Evolutionary conservation across 2,797 vertebrate genomes (phyloP), one percentile per base, ranked within the genome.

Genomic region (Ptychobarbus kaznakovi): DNA sequence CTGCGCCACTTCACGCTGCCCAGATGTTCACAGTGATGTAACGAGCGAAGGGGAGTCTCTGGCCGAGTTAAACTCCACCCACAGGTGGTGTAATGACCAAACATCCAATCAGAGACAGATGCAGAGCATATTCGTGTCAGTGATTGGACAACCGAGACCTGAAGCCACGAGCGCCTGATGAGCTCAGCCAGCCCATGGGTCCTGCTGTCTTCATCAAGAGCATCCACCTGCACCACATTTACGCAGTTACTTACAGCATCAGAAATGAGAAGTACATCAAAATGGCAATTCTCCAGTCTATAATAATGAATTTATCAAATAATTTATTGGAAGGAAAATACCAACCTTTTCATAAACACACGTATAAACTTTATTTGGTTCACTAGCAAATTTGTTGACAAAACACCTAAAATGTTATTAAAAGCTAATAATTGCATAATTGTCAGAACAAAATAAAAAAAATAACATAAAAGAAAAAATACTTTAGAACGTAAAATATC

Each of bases 81-180:
- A 91, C 85, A 90, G 81, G 65, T 0, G 1, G 25, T 15, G 25
- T 12, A 51, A 81, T 6, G 18, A 40, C 15, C 1, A 2, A 25
- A 15, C 3, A 16, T 10, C 89, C 84, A 90, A 87, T 88, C 84
- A 84, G 44, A 44, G 28, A 22, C 38, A 8, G 35, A n/a, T 3
- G 1, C 25, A 18, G 5, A 1, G 2, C 10, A 53, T 0, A 0
- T 6, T 42, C 13, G 0, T 18, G 8, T 66, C n/a, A 72, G 51
- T 83, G 89, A 87, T 90, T 90, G 86, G 89, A 80, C 53, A 82
- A 72, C 4, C 6, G 5, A 13, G 44, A 25, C 51, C 84, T 90
- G 86, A 90, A 84, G 25, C 70, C 74, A 86, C 32, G 32, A 76
- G 46, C 89, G 20, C 89, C 86, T 73, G 86, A 90, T 90, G 83